Base-by-base conservation (phyloP, 2,888 invertebrate genomes). In the Lypha dubia region DNA sequence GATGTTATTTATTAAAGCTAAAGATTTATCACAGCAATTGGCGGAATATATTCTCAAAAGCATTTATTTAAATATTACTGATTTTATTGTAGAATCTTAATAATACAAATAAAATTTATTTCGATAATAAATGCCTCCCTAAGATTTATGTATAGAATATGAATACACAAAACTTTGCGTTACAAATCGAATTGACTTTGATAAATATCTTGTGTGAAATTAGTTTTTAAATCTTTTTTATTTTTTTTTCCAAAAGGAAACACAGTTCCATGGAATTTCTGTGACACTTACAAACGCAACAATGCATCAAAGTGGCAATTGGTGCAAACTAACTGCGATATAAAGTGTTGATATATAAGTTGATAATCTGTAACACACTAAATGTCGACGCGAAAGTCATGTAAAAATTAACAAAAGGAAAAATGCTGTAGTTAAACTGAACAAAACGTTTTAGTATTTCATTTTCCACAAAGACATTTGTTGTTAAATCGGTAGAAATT, bases 101-200 rank as follows among this genome's bases (percentile, higher is more conserved):
- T 28, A 28, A 28, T 28, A 35, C 9, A 35, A 35, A 35, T 2
- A 35, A 35, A 35, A 5, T 9, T 35, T 8, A 5, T 35, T 8
- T 35, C 35, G 9, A 8, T 9, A 8, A 9, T 9, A 41, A 3
- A 0, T 41, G n/a, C n/a, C n/a, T n/a, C n/a, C n/a, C n/a, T n/a
- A n/a, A n/a, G n/a, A n/a, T n/a, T n/a, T n/a, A n/a, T n/a, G n/a
- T n/a, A n/a, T n/a, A n/a, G n/a, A n/a, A n/a, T n/a, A 20, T 9
- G 17, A 9, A 38, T 24, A 24, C 20, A 58, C n/a, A 60, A 68
- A 83, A 79, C 65, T 51, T 51, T 74, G 79, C 82, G 74, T 81
- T 84, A 82, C 86, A 86, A 86, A 86, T 86, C 83, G 84, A 77
- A 86, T 83, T 86, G 86, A 86, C 86, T 86, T 83, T 86, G 86